A percentile compares a stretch with the other conserved stretches of the same genome.
These are phyloP conservation scores for Lycodopsis pacificus DNA, from an alignment of 2,797 vertebrate species.

Conservation along the genomic window DNA sequence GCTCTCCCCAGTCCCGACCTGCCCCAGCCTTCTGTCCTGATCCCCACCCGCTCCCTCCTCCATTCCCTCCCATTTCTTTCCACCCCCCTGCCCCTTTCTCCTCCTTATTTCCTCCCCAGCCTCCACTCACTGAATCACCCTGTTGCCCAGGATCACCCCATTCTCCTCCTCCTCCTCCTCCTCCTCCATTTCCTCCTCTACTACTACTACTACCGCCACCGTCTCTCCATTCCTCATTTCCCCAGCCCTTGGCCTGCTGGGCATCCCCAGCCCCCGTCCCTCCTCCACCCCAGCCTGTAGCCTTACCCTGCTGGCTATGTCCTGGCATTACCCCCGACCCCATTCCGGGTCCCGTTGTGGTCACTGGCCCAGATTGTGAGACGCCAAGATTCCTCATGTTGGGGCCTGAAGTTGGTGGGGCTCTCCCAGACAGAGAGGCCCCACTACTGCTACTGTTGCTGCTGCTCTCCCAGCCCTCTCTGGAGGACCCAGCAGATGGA, in stretches of 20 bases:
- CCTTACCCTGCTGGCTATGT: conserved; percentile 89
- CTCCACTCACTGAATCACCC: conserved; percentile 68
- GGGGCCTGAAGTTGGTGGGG: conserved; percentile 72
- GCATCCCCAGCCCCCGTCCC: conserved; percentile 72
- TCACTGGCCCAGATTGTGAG: conserved; percentile 78
- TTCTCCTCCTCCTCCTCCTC: conserved; percentile 70
- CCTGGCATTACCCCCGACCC: conserved; percentile 66
- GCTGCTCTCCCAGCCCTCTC: conserved; percentile 94
- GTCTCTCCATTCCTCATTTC: conserved; percentile 89
- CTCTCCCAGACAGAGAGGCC: conserved; percentile 79
- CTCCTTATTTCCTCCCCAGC: conserved; percentile 85
- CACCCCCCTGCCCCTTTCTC: conserved; percentile 89
- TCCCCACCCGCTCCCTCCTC: conserved; percentile 78
- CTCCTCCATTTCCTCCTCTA: conserved; percentile 65
- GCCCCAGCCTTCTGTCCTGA: conserved; percentile 72
- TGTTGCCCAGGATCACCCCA: conserved; percentile 81
- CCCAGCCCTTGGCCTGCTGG: conserved; percentile 92
- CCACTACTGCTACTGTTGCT: conserved; percentile 84
- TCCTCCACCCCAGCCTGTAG: conserved; percentile 89
- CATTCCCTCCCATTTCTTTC: conserved; percentile 79
- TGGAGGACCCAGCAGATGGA: conserved; percentile 73
- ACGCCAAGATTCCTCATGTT: conserved; percentile 78
- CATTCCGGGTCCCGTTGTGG: conserved; percentile 62
- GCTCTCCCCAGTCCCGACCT: conserved; percentile 80
- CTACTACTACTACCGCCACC: conserved; percentile 53